A percentile compares a stretch with the other conserved stretches of the same genome.
Conservation (phyloP, 2,888 invertebrate species). For the Tetramorium bicarinatum region DNA sequence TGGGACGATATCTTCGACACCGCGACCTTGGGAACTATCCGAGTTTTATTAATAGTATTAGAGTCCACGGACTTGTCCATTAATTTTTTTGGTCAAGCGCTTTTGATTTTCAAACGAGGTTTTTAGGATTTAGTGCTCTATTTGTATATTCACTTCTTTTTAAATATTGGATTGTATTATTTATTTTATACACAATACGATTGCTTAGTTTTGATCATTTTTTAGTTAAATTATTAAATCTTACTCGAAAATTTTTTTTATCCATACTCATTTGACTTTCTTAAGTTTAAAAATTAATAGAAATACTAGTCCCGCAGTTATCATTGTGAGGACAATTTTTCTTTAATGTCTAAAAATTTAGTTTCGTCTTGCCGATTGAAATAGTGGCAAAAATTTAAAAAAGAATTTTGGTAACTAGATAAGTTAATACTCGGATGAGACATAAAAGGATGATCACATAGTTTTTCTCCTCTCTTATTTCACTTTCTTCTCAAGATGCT, state of each 20-base stretch:
- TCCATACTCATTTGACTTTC: neutral
- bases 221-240: neutral
- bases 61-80: conserved; percentile 77
- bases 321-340: neutral
- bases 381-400: neutral
- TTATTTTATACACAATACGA: neutral
- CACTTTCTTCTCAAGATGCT: neutral
- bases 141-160: conserved; percentile 4
- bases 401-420: neutral
- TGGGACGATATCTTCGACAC: conserved; percentile 63
- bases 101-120: conserved; percentile 18
- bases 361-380: neutral
- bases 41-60: conserved; percentile 80
- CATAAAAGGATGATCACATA: neutral
- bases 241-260: neutral
- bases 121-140: neutral
- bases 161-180: neutral
- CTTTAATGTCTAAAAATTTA: neutral
- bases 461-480: neutral
- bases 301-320: neutral
- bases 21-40: conserved; percentile 79
- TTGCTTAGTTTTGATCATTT: neutral
- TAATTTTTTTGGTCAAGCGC: conserved; percentile 45
- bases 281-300: neutral
- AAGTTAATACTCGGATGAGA: neutral